Evolutionary conservation across 2,888 invertebrate species (phyloP), one percentile per base, ranked within the genome.

Genomic region (Drosophila hawaiiensis): DNA sequence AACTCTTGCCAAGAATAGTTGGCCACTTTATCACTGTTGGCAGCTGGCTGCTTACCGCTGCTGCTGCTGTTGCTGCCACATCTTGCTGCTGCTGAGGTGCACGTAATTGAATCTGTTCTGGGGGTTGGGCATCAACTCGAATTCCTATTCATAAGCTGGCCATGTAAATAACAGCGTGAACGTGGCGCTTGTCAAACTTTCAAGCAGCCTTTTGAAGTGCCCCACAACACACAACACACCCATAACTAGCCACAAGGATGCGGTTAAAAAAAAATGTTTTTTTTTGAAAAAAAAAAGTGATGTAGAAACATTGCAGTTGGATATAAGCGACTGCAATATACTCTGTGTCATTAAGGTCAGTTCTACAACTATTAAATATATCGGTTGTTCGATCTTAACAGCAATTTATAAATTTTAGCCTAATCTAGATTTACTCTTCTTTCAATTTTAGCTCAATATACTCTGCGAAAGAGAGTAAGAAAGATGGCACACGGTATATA

Each of bases 11-110:
- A 43, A 19, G 29, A 60, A 39, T 75, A 75, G 68, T 75, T 60
- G 60, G 63, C 68, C 88, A 87, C 76, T 91, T 91, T 89, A 84
- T 91, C 91, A 89, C 85, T 71, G 91, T 76, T 91, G 88, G 74
- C 90, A 91, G 85, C 83, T 89, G 90, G 68, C 53, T 68, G 71
- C 79, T 89, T 86, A 83, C 81, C 84, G 87, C 83, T 79, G 67
- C 70, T 81, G 25, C 22, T 54, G 16, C 19, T 25, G 33, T 22
- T 22, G 22, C 33, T 54, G 25, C 28, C 28, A 37, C 55, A 28
- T 47, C 47, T 47, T 47, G 37, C 28, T 28, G 55, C 28, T 54
- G 33, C 54, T 79, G 76, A 89, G 91, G 85, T 89, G 78, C 88
- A 71, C 65, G 91, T 85, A 85, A 85, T 85, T 85, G 91, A 91